Percentiles rank a stretch among this genome's conserved stretches.
These are phyloP conservation scores for Ploceus nigricollis DNA, from an alignment of 2,113 vertebrate species.

Conservation along the genomic window DNA sequence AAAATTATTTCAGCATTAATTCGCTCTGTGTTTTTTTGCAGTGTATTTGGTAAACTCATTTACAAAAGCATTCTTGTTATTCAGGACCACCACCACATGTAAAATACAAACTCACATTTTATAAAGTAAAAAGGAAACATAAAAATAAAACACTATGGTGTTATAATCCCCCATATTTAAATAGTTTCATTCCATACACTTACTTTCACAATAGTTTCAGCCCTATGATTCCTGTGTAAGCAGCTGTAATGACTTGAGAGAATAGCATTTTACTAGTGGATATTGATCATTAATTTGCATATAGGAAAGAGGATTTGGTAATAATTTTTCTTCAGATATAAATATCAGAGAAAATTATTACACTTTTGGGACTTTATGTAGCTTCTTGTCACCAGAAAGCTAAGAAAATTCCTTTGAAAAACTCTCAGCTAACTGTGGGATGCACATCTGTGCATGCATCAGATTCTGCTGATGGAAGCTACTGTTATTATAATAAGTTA, in stretches of 20 bases:
- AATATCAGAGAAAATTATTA: neutral
- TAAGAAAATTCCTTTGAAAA: neutral
- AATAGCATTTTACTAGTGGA: neutral
- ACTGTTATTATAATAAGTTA: neutral
- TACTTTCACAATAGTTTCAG: neutral
- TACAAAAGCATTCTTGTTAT: neutral
- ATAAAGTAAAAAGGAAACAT: neutral
- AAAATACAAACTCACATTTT: neutral
- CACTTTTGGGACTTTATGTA: neutral
- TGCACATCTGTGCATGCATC: neutral
- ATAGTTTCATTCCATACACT: neutral
- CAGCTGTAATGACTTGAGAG: neutral
- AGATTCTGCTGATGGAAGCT: neutral
- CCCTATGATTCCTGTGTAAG: neutral
- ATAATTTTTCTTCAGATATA: neutral
- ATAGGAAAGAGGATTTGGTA: neutral
- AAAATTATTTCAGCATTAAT: neutral
- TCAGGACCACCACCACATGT: neutral
- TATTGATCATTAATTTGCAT: neutral
- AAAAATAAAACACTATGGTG: neutral
- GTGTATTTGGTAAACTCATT: neutral
- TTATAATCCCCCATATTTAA: neutral
- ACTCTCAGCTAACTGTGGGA: neutral
- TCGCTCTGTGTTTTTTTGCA: accelerated
- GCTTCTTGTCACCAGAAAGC: neutral